Base-by-base conservation (phyloP, 2,113 vertebrate species). In the Vicugna pacos region DNA sequence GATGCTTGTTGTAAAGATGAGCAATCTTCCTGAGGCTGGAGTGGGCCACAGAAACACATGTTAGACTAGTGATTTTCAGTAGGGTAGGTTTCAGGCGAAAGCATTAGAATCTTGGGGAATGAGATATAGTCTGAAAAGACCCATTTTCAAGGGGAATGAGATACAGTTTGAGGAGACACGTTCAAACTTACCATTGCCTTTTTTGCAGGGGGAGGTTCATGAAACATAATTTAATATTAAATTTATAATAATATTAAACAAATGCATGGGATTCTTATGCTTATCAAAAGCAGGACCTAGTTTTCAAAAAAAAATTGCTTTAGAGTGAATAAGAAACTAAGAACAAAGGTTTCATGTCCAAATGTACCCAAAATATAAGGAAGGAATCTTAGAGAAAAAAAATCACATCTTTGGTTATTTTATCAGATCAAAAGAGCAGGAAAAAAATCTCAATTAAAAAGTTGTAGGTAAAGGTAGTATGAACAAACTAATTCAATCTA, bases 301-400 rank as follows among this genome's bases (percentile, higher is more conserved):
- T n/a, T 81, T 93, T 56, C 10, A 89, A 38, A 86, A 42, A 42
- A 42, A 35, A 50, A 70, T 2, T 50, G 7, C 19, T 88, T 88
- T 77, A 62, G 46, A 22, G n/a, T 32, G 14, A 93, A 50, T 72
- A 85, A 50, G 64, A 94, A 82, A 77, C 35, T 46, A 89, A 93
- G 46, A 96, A 89, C 38, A 83, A 73, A 94, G 8, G 46, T 83
- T 88, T 96, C 50, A 48, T 80, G 62, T 72, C 46, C 26, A 48
- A 93, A 96, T 15, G 4, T n/a, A 96, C 16, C 38, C 12, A 69
- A 35, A 42, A 75, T 92, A 84, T 26, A 84, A 81, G 26, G 28
- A 94, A 83, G n/a, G 46, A 80, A 9, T 54, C 46, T 83, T 69
- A 69, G 50, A 96, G n/a, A 48, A n/a, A 73, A 89, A 89, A 94